Evolutionary conservation across 2,888 invertebrate genomes (phyloP).

Genomic region (Gortyna flavago): DNA sequence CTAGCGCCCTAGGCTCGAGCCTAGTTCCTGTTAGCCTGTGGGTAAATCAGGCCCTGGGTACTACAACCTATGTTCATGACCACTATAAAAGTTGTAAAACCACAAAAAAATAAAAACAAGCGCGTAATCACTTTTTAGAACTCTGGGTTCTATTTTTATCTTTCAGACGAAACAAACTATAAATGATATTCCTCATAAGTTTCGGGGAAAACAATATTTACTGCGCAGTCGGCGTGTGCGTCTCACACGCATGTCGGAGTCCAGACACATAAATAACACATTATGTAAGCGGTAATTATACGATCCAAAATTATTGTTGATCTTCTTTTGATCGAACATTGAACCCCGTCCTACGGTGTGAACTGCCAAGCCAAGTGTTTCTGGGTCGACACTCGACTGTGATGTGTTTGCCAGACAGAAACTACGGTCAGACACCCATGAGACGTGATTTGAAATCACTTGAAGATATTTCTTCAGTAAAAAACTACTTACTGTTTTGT

Average conservation of each 20-base stretch:
- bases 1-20: too few species aligned
- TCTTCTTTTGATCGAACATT: constrained; percentile 68
- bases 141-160: constrained; percentile 4
- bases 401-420: constrained; percentile 64
- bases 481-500: constrained; percentile 17
- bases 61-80: too few species aligned
- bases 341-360: constrained; percentile 66
- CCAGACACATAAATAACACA: constrained; percentile 54
- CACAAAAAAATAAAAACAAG: not conserved
- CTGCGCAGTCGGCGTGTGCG: constrained; percentile 19
- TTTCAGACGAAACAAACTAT: constrained; percentile 27
- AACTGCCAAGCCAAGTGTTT: constrained; percentile 70
- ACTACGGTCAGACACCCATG: constrained; percentile 43
- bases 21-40: too few species aligned
- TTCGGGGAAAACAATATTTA: constrained; percentile 40
- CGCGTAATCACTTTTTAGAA: constrained; percentile 1
- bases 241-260: constrained; percentile 27
- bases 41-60: too few species aligned
- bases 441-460: constrained; percentile 50
- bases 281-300: constrained; percentile 63
- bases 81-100: not conserved
- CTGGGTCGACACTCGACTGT: constrained; percentile 72
- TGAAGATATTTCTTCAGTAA: constrained; percentile 44
- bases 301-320: constrained; percentile 60
- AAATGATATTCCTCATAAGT: constrained; percentile 28